phyloP scores from a whole-genome alignment of 2,888 invertebrate genomes.

The Horisme vitalbata region DNA sequence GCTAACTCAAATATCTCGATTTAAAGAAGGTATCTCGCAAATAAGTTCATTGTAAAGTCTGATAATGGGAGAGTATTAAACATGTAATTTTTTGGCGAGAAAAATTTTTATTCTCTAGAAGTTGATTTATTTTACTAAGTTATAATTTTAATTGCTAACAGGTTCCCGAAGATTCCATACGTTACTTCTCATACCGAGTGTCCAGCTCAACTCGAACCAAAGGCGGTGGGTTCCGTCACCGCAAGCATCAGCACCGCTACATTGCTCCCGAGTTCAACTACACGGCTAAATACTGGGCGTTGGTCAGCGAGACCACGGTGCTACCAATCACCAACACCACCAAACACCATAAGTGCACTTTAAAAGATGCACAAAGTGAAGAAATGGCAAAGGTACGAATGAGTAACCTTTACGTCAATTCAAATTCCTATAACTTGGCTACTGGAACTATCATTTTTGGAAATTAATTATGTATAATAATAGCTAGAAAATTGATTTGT shows the following conservation, averaged over 20 bases:
- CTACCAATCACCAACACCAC: constrained; percentile 53
- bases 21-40: no score
- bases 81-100: no score
- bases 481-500: not conserved
- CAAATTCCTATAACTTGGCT: no score
- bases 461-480: no score
- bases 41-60: no score
- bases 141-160: constrained; percentile 30
- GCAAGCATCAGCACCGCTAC: constrained; percentile 74
- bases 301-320: constrained; percentile 71
- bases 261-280: constrained; percentile 76
- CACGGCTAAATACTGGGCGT: constrained; percentile 74
- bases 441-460: no score
- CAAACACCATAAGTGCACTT: constrained; percentile 70
- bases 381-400: constrained; percentile 67
- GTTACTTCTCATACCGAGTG: constrained; percentile 72
- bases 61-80: no score
- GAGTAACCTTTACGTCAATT: no score
- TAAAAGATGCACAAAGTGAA: constrained; percentile 68
- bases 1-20: no score
- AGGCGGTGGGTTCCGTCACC: constrained; percentile 69
- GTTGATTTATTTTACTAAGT: no score
- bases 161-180: constrained; percentile 71
- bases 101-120: no score
- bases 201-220: constrained; percentile 73